Conservation (phyloP, 2,113 vertebrate species). For the Microtus richardsoni region DNA sequence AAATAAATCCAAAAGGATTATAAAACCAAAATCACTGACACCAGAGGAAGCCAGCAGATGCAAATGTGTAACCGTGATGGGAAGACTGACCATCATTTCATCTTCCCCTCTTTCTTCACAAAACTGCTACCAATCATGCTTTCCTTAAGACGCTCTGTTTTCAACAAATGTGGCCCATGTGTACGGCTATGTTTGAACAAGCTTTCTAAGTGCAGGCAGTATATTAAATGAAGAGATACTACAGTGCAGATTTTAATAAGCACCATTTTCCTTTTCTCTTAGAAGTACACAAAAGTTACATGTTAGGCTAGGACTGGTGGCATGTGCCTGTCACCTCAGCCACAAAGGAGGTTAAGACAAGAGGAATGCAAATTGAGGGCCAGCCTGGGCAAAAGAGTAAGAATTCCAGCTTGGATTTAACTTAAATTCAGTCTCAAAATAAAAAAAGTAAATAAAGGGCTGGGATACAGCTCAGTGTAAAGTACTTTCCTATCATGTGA, state of each 20-base stretch:
- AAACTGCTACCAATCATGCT: neutral
- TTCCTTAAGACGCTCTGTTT: neutral
- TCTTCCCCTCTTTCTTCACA: neutral
- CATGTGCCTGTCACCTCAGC: neutral
- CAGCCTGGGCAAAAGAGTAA: neutral
- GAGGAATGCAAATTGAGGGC: neutral
- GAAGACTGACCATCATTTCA: neutral
- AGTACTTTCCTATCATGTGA: neutral
- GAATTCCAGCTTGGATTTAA: neutral
- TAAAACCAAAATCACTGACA: neutral
- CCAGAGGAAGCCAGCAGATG: neutral
- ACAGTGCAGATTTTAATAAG: constrained; percentile 1
- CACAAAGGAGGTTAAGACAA: neutral
- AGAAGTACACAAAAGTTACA: constrained; percentile 10
- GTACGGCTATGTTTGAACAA: neutral
- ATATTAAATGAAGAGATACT: neutral
- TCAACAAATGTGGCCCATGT: neutral
- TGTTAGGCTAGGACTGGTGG: neutral
- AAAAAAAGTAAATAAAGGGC: neutral
- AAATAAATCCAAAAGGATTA: constrained; percentile 14
- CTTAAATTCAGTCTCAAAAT: neutral
- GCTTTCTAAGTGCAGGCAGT: neutral
- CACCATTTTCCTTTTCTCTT: neutral
- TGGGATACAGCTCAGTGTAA: neutral
- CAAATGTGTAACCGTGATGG: neutral